Percentiles rank a stretch among this genome's conserved stretches.
Evolutionary conservation across 2,797 vertebrate species (phyloP).

Genomic region (Ctenopoma kingsleyae): DNA sequence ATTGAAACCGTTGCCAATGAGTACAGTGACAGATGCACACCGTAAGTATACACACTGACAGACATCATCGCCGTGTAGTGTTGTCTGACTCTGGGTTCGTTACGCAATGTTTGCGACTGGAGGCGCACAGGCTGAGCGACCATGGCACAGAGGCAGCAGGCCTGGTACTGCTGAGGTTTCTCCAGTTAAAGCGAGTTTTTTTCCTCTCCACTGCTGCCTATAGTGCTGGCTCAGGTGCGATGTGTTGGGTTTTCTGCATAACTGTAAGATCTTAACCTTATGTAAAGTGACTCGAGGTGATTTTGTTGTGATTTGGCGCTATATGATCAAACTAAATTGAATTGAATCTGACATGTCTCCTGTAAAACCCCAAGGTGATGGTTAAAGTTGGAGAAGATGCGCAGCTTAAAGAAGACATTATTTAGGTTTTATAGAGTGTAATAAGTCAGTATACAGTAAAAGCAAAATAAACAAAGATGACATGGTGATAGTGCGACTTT

Average conservation of each 20-base stretch:
- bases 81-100: slow-evolving; percentile 56
- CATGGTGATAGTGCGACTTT: slow-evolving; percentile 14
- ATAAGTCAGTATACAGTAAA: not conserved
- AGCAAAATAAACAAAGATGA: slow-evolving; percentile 6
- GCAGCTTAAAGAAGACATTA: slow-evolving; percentile 17
- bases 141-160: slow-evolving; percentile 9
- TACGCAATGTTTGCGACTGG: slow-evolving; percentile 73
- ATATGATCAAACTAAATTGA: too few relatives aligned
- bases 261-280: too few relatives aligned
- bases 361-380: not conserved
- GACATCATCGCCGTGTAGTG: slow-evolving; percentile 44
- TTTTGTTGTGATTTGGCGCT: too few relatives aligned
- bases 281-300: too few relatives aligned
- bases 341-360: slow-evolving; percentile 23
- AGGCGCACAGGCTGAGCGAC: slow-evolving; percentile 30
- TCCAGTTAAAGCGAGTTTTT: too few relatives aligned
- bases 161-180: slow-evolving; percentile 12
- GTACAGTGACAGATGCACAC: slow-evolving; percentile 97
- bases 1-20: slow-evolving; percentile 97
- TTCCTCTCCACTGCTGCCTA: too few relatives aligned
- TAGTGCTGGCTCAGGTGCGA: too few relatives aligned
- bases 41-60: slow-evolving; percentile 87
- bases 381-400: slow-evolving; percentile 36
- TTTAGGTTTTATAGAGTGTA: not conserved
- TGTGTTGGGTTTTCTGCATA: too few relatives aligned